Conservation (phyloP, 2,113 vertebrate genomes). For the Pseudorhombus dupliciocellatus region DNA sequence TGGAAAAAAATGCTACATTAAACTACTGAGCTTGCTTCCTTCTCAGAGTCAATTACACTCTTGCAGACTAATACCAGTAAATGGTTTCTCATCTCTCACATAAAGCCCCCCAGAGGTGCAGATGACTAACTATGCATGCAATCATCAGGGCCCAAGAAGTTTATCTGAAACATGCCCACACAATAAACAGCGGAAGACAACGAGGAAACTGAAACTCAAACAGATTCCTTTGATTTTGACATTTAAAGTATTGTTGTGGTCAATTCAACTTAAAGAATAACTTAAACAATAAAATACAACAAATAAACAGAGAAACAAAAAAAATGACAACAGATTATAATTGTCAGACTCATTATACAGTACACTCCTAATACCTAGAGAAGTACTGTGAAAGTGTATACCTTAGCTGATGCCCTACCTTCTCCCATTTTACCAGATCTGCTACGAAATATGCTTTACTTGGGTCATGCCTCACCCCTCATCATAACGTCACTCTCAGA, state of each 20-base stretch:
- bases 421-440: too few species aligned
- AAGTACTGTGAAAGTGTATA: too few species aligned
- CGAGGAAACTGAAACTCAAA: not conserved
- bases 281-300: too few species aligned
- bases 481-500: not conserved
- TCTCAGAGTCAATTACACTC: slow-evolving; percentile 8
- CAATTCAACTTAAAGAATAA: too few species aligned
- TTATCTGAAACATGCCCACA: not conserved
- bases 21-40: not conserved
- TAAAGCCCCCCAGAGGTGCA: slow-evolving; percentile 16
- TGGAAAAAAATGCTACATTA: not conserved
- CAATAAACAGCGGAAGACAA: not conserved
- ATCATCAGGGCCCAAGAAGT: not conserved
- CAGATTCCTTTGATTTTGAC: not conserved
- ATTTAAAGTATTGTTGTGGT: too few species aligned
- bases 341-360: too few species aligned
- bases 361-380: not conserved
- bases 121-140: not conserved
- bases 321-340: too few species aligned
- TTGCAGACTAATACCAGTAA: slow-evolving; percentile 4
- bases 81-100: slow-evolving; percentile 12
- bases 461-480: too few species aligned
- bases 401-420: too few species aligned
- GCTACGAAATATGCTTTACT: too few species aligned
- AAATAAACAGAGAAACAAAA: too few species aligned